Evolutionary conservation across 2,797 vertebrate genomes (phyloP).

Genomic region (Erethizon dorsatum): DNA sequence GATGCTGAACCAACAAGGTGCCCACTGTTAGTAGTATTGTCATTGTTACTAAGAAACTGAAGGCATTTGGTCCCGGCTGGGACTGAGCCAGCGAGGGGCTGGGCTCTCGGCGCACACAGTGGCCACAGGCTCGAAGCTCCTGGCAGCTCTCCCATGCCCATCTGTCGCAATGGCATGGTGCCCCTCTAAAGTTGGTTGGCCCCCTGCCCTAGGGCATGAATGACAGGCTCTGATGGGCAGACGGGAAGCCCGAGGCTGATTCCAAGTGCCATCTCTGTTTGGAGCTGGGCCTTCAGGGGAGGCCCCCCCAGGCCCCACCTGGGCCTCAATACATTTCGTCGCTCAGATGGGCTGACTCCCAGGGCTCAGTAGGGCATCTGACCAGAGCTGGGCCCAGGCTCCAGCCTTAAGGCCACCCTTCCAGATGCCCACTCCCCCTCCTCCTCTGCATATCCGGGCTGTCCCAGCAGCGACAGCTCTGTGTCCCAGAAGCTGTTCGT

Average conservation of each 20-base stretch:
- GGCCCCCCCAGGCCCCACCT: constrained; percentile 50
- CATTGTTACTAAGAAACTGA: constrained; percentile 82
- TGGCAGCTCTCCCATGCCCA: constrained; percentile 89
- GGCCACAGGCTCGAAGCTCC: constrained; percentile 89
- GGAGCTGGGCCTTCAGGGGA: not conserved
- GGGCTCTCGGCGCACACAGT: constrained; percentile 88
- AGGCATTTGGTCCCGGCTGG: constrained; percentile 87
- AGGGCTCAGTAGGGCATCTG: constrained; percentile 78
- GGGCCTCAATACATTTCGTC: constrained; percentile 85
- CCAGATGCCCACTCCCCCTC: not conserved
- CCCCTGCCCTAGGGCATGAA: constrained; percentile 89
- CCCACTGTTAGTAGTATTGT: not conserved
- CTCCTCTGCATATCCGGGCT: not conserved
- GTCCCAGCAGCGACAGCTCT: not conserved
- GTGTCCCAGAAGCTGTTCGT: fast-evolving
- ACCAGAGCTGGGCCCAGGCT: constrained; percentile 65
- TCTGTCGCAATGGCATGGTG: constrained; percentile 91
- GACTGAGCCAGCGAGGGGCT: constrained; percentile 83
- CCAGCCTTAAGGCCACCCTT: constrained; percentile 82
- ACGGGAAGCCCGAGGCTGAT: constrained; percentile 86
- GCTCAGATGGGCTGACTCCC: constrained; percentile 83
- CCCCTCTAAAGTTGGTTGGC: constrained; percentile 89
- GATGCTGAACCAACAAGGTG: not conserved
- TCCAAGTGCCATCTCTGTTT: constrained; percentile 85
- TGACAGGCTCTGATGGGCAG: constrained; percentile 89